Percentiles rank a stretch among this genome's conserved stretches.
phyloP scores from a whole-genome alignment of 2,113 vertebrate genomes.

The Cephalopterus ornatus region DNA sequence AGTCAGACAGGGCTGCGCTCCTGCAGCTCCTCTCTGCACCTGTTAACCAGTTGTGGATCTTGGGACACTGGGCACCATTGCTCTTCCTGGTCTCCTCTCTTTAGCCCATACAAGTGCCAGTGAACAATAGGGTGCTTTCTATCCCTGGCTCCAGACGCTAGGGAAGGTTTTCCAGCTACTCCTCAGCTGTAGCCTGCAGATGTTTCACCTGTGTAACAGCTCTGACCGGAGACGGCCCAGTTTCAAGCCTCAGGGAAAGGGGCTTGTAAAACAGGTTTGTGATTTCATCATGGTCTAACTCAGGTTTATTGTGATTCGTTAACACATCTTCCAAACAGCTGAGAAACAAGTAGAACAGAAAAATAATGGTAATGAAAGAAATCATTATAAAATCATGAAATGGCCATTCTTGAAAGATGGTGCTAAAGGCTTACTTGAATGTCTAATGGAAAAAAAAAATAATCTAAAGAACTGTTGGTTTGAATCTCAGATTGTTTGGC shows the following conservation, averaged over 20 bases:
- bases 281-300: neutral
- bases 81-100: neutral
- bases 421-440: neutral
- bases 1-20: neutral
- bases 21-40: neutral
- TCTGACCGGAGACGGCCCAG: neutral
- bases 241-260: neutral
- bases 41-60: neutral
- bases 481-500: neutral
- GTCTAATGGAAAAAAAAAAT: neutral
- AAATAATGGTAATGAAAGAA: neutral
- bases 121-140: rapidly evolving
- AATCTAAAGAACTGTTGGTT: neutral
- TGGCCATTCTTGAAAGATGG: neutral
- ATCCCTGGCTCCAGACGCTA: neutral
- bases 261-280: neutral
- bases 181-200: neutral
- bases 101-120: neutral
- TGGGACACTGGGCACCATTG: neutral
- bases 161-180: neutral
- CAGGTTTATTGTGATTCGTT: neutral
- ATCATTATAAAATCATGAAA: neutral
- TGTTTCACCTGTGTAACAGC: neutral
- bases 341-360: neutral
- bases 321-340: neutral